Percentiles rank a stretch among this genome's conserved stretches.
Evolutionary conservation across 2,888 invertebrate genomes (phyloP).

Genomic region (Agrotis exclamationis): DNA sequence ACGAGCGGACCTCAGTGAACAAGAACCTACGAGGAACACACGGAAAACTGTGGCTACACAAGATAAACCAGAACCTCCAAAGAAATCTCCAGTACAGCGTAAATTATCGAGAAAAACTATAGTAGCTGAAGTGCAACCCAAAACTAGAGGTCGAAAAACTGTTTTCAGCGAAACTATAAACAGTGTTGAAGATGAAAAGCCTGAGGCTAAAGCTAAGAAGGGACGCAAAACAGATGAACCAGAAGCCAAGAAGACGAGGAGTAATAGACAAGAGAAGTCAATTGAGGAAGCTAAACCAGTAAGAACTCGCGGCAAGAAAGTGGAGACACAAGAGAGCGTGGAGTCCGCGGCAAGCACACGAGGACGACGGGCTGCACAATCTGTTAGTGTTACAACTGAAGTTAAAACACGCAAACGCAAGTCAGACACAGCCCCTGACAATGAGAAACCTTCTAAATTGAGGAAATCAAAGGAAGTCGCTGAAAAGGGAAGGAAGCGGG

Average conservation of each 20-base stretch:
- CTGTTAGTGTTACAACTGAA: conserved; percentile 28
- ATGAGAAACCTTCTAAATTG: conserved; percentile 62
- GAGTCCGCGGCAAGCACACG: conserved; percentile 51
- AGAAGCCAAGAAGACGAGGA: conserved; percentile 39
- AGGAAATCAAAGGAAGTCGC: conserved; percentile 48
- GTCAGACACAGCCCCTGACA: conserved; percentile 44
- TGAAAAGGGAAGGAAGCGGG: conserved; percentile 12
- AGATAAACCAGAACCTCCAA: conserved; percentile 63
- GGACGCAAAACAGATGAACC: conserved; percentile 52
- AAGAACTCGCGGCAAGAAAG: conserved; percentile 61
- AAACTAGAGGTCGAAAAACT: conserved; percentile 56
- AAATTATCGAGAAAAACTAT: conserved; percentile 26
- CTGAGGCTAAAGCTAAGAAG: conserved; percentile 49
- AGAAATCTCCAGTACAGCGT: conserved; percentile 57
- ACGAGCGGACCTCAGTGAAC: conserved; percentile 7
- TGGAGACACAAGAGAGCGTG: conserved; percentile 57
- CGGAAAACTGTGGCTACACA: conserved; percentile 51
- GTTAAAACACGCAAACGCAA: conserved; percentile 67
- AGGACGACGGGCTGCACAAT: conserved; percentile 46
- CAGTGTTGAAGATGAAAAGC: conserved; percentile 25
- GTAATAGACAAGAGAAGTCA: conserved; percentile 46
- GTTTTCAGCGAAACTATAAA: conserved; percentile 11
- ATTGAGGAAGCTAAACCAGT: conserved; percentile 48
- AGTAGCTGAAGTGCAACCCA: conserved; percentile 36
- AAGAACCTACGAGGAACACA: conserved; percentile 48